Percentiles rank a stretch among this genome's conserved stretches.
Evolutionary conservation across 2,888 invertebrate genomes (phyloP).

Genomic region (Drosophila koepferae): DNA sequence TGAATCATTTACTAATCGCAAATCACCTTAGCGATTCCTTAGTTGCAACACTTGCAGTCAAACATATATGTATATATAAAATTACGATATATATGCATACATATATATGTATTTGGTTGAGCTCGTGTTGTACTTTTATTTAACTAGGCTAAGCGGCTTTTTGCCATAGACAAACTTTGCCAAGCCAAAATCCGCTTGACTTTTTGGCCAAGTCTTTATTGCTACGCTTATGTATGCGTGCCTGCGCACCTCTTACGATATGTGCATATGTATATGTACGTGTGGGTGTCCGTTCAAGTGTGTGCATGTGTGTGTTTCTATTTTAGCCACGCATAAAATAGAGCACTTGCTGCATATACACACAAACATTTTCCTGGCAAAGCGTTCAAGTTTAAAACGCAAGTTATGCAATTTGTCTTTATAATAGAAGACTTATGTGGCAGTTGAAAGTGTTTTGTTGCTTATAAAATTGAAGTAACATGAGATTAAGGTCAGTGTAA

Average conservation of each 20-base stretch:
- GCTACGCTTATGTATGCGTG: slow-evolving; percentile 32
- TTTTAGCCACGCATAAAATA: slow-evolving; percentile 42
- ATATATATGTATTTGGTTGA: slow-evolving; percentile 14
- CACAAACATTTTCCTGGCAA: slow-evolving; percentile 30
- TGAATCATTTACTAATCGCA: slow-evolving; percentile 45
- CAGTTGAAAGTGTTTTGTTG: slow-evolving; percentile 8
- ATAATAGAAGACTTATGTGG: slow-evolving; percentile 17
- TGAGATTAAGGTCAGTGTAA: slow-evolving; percentile 7
- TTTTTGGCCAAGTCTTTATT: slow-evolving; percentile 70
- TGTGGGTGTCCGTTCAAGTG: background rate
- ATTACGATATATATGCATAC: background rate
- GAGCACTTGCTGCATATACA: slow-evolving; percentile 15
- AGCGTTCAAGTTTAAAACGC: slow-evolving; percentile 25
- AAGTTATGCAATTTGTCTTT: slow-evolving; percentile 47
- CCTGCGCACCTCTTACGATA: slow-evolving; percentile 12
- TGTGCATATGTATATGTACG: background rate
- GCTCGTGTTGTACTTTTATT: slow-evolving; percentile 69
- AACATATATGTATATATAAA: background rate
- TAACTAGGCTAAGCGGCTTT: slow-evolving; percentile 78
- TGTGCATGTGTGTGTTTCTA: background rate
- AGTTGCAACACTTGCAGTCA: slow-evolving; percentile 1
- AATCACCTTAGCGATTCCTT: slow-evolving; percentile 34
- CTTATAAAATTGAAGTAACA: slow-evolving; percentile 13
- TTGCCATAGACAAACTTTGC: slow-evolving; percentile 69
- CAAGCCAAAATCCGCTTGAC: slow-evolving; percentile 75